Base-by-base conservation (phyloP, 2,797 vertebrate genomes). In the Naso thynnoides region DNA sequence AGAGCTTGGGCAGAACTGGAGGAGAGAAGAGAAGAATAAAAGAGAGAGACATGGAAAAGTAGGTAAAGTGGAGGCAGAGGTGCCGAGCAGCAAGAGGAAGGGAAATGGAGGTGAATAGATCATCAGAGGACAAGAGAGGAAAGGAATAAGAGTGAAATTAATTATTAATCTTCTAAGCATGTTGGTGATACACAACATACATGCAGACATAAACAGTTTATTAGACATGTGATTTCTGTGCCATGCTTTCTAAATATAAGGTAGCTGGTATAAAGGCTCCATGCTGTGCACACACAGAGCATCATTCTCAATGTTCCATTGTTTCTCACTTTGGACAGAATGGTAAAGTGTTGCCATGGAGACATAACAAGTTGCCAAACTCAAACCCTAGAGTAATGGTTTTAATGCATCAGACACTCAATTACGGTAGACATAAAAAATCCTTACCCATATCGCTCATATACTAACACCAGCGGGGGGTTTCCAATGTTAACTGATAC, bases 1-100 rank as follows among this genome's bases (percentile, higher is more conserved):
- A 94, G 71, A 3, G 97, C 96, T 84, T 98, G 97, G 41, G 96
- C 91, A 3, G 97, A 94, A 76, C 97, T 98, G 76, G 45, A 86
- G 87, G 42, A 79, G 10, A 67, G 26, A 50, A 57, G 36, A 65
- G 5, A 45, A 27, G 48, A 49, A 57, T 21, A 64, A 76, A 23
- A 73, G 53, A 16, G 39, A 18, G 21, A 33, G 58, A 49, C 8
- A 63, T 56, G 47, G 39, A 52, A 54, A 53, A 65, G 21, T 15
- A 48, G 18, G 52, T 4, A 14, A 54, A n/a, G 33, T 36, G 33
- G 33, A 21, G 19, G 24, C 24, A 62, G 33, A 19, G 57, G 48
- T 70, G 45, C 71, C 31, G 60, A 14, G 52, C 29, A 21, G 15
- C 3, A 62, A 27, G 21, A 38, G 21, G 3, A 23, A 6, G 24